Evolutionary conservation across 2,797 vertebrate species (phyloP), one percentile per base, ranked within the genome.

Genomic region (Neosalanx taihuensis): DNA sequence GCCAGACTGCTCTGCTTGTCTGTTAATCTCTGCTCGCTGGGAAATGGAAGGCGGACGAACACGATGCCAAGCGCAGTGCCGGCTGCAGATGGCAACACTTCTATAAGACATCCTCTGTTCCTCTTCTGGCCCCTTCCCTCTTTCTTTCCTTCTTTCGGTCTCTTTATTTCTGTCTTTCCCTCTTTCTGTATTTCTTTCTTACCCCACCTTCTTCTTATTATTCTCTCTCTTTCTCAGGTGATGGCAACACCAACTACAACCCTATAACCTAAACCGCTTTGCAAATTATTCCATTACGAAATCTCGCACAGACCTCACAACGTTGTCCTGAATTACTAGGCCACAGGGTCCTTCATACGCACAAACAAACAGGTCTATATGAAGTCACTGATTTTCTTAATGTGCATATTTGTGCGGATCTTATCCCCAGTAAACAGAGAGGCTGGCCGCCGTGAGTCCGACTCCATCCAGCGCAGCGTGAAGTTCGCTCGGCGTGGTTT

Each of bases 21-120:
- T 84, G 86, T 83, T 91, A 89, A 89, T 91, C 87, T 82, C 76
- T 66, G 59, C 75, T 78, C 75, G 66, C 79, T 85, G 88, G 79
- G 80, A 86, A 85, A 74, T 69, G 70, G 41, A 73, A 79, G 71
- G 69, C 79, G 76, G 80, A 73, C 33, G 77, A 78, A 86, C 69
- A 17, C 15, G 37, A 69, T 87, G 90, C 90, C 90, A 91, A 83
- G 72, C 85, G 69, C 66, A 63, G 76, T 83, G 77, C 78, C 56
- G 76, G 80, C 81, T 79, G 81, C 89, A 89, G 87, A 90, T 87
- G 88, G 86, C 79, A 79, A 81, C 87, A 70, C 86, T 80, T 86
- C 77, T 64, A 81, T 31, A 65, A 63, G 26, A 64, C 20, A 75
- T 69, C 76, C 80, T 81, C 75, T 68, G 73, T 79, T 77, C 73